A percentile compares a stretch with the other conserved stretches of the same genome.
phyloP scores from a whole-genome alignment of 2,113 vertebrate species.

The Ivindomyrus marchei region DNA sequence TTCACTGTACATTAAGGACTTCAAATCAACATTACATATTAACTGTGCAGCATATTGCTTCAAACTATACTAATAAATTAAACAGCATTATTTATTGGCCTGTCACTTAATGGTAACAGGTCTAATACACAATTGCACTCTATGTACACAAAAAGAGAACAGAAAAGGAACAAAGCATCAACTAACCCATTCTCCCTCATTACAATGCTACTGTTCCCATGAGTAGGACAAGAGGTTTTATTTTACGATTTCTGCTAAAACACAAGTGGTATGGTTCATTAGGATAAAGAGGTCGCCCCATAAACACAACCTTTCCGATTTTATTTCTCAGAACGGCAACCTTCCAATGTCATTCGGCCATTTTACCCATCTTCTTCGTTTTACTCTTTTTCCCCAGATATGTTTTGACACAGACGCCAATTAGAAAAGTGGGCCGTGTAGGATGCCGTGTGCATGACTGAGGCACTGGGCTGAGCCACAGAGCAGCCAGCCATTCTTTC shows the following conservation, averaged over 20 bases:
- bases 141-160: background rate
- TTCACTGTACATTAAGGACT: constrained; percentile 2
- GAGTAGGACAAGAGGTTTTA: background rate
- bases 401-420: background rate
- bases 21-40: constrained; percentile 34
- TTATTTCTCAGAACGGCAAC: background rate
- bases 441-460: background rate
- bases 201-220: background rate
- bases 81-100: constrained; percentile 53
- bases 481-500: constrained; percentile 27
- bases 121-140: constrained; percentile 51
- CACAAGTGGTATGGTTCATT: background rate
- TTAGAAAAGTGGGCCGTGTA: background rate
- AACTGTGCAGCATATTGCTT: constrained; percentile 67
- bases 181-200: background rate
- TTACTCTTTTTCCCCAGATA: background rate
- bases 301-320: background rate
- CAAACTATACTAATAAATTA: constrained; percentile 67
- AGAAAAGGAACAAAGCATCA: background rate
- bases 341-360: background rate
- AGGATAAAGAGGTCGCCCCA: background rate
- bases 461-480: background rate
- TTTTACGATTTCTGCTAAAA: background rate
- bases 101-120: constrained; percentile 37
- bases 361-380: background rate